Evolutionary conservation across 2,797 vertebrate species (phyloP).

Genomic region (Galaxias olidus): DNA sequence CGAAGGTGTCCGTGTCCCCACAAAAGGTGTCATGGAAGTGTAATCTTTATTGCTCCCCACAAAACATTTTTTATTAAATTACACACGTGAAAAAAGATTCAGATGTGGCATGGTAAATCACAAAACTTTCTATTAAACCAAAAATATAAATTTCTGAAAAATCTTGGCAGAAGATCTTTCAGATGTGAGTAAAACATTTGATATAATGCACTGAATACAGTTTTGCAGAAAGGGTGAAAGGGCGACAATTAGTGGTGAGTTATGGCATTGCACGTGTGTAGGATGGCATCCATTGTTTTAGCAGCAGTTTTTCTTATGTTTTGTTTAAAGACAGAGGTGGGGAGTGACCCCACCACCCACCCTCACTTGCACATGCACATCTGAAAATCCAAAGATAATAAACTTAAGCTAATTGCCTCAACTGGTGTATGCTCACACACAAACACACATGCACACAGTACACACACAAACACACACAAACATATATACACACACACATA

Average conservation of each 20-base stretch:
- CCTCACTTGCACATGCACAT: not conserved
- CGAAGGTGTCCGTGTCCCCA: not conserved
- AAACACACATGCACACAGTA: constrained; percentile 1
- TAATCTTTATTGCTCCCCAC: not conserved
- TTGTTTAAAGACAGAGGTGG: not conserved
- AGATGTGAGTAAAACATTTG: too few relatives aligned
- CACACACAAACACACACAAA: constrained; percentile 2
- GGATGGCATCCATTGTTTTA: constrained; percentile 4
- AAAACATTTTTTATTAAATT: too few relatives aligned
- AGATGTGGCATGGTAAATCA: too few relatives aligned
- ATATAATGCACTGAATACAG: too few relatives aligned
- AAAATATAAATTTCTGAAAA: too few relatives aligned
- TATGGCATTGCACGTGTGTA: constrained; percentile 38
- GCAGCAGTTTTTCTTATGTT: not conserved
- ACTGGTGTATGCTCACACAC: not conserved
- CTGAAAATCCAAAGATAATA: not conserved
- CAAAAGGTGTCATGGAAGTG: not conserved
- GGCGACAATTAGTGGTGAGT: constrained; percentile 53
- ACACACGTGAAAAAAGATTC: too few relatives aligned
- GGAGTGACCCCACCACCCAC: not conserved
- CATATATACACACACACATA: not conserved
- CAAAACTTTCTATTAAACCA: too few relatives aligned
- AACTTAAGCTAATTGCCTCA: not conserved
- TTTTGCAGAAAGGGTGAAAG: constrained; percentile 19
- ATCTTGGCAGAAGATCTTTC: too few relatives aligned